phyloP scores from a whole-genome alignment of 1,140 invertebrate genomes.

The Hycleus cichorii region DNA sequence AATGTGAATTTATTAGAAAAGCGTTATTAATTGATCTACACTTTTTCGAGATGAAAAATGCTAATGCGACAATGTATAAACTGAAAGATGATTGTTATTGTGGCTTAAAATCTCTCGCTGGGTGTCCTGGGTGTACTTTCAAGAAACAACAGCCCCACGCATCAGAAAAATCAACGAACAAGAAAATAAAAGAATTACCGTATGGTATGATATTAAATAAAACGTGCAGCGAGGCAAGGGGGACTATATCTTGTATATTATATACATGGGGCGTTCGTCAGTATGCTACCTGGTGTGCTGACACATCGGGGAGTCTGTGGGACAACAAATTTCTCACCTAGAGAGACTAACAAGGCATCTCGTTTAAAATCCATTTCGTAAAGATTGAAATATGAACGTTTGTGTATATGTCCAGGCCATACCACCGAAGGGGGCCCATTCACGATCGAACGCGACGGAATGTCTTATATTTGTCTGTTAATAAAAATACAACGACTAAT shows the following conservation, averaged over 20 bases:
- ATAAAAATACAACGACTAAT: constrained; percentile 25
- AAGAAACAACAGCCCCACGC: constrained; percentile 1
- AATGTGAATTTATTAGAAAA: too few relatives aligned
- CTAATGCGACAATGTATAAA: constrained; percentile 25
- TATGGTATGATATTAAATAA: not conserved
- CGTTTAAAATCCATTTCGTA: constrained; percentile 33
- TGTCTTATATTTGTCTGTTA: constrained; percentile 29
- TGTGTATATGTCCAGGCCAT: constrained; percentile 21
- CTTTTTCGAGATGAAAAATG: constrained; percentile 23
- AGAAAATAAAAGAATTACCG: not conserved
- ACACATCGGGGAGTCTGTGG: constrained; percentile 27
- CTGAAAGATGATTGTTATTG: constrained; percentile 16
- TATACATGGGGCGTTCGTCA: constrained; percentile 7
- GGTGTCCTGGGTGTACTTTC: constrained; percentile 7
- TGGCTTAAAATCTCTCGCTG: constrained; percentile 21
- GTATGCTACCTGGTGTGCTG: constrained; percentile 21
- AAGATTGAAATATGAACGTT: constrained; percentile 37
- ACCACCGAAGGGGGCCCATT: constrained; percentile 30
- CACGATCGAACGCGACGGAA: constrained; percentile 22
- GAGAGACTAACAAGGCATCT: constrained; percentile 34
- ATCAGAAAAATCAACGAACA: not conserved
- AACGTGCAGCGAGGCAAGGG: not conserved
- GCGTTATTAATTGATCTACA: not conserved
- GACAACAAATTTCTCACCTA: constrained; percentile 40
- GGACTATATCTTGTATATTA: too few relatives aligned